Percentiles rank a stretch among this genome's conserved stretches.
phyloP scores from a whole-genome alignment of 2,888 invertebrate genomes.

The Leucophenga montana region DNA sequence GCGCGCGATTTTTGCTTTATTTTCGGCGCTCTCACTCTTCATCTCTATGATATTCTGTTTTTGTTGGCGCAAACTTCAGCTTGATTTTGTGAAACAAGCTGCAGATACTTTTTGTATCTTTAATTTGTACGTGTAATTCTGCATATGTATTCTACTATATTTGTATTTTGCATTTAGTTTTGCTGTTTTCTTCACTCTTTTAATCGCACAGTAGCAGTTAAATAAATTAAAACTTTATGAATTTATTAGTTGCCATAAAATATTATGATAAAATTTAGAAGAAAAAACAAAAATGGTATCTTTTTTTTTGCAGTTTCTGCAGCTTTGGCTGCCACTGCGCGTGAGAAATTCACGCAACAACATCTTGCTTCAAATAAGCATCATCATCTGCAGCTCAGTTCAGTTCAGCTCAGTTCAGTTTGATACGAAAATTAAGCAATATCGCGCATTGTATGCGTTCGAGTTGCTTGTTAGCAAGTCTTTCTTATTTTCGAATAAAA shows the following conservation, averaged over 20 bases:
- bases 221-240: constrained; percentile 68
- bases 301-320: constrained; percentile 25
- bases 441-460: neutral
- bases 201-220: constrained; percentile 59
- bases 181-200: constrained; percentile 4
- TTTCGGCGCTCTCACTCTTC: too few species aligned
- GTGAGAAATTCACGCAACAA: neutral
- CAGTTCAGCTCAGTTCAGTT: constrained; percentile 15
- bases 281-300: constrained; percentile 39
- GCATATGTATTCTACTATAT: too few species aligned
- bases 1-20: neutral
- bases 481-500: constrained; percentile 19
- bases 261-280: constrained; percentile 16
- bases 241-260: constrained; percentile 69
- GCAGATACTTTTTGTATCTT: too few species aligned
- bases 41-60: too few species aligned
- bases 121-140: too few species aligned
- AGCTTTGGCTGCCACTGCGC: neutral
- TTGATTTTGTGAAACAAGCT: too few species aligned
- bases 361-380: too few species aligned
- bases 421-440: constrained; percentile 16
- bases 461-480: constrained; percentile 15
- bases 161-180: neutral
- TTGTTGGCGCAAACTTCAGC: too few species aligned
- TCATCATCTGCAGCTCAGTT: neutral